These are phyloP conservation scores for Boloria euphrosyne DNA, from an alignment of 2,888 invertebrate genomes.

Conservation along the genomic window DNA sequence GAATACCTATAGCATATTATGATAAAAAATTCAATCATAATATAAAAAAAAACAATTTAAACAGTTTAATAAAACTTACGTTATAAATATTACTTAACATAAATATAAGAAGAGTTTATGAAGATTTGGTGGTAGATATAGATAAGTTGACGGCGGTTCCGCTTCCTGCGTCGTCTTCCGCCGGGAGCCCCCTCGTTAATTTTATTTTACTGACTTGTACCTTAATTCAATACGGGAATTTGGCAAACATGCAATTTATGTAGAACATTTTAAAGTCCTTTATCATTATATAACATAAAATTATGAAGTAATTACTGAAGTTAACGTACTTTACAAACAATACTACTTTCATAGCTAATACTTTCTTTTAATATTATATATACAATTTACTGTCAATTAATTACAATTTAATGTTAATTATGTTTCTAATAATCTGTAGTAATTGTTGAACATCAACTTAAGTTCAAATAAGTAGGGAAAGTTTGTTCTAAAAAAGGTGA, in stretches of 20 bases:
- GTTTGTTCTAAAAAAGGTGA: no score
- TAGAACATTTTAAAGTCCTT: conserved; percentile 8
- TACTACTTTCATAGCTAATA: no score
- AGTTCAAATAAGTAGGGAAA: no score
- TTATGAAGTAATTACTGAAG: neutral
- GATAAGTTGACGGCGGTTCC: conserved; percentile 67
- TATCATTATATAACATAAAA: neutral
- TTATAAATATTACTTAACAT: conserved; percentile 21
- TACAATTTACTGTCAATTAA: no score
- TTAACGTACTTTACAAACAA: no score
- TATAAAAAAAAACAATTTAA: neutral
- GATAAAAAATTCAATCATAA: neutral
- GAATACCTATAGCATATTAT: no score
- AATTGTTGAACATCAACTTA: no score
- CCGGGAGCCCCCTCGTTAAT: conserved; percentile 72
- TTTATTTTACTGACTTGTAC: conserved; percentile 72
- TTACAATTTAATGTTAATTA: no score
- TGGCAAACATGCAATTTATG: conserved; percentile 22
- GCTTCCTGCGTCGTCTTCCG: conserved; percentile 69
- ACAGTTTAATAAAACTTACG: neutral
- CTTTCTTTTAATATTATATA: no score
- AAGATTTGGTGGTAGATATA: conserved; percentile 65
- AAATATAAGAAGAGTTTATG: conserved; percentile 54
- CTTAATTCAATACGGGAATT: conserved; percentile 63
- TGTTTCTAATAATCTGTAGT: no score